A percentile compares a stretch with the other conserved stretches of the same genome.
Conservation (phyloP, 1,140 invertebrate species). For the Dufourea novaeangliae region DNA sequence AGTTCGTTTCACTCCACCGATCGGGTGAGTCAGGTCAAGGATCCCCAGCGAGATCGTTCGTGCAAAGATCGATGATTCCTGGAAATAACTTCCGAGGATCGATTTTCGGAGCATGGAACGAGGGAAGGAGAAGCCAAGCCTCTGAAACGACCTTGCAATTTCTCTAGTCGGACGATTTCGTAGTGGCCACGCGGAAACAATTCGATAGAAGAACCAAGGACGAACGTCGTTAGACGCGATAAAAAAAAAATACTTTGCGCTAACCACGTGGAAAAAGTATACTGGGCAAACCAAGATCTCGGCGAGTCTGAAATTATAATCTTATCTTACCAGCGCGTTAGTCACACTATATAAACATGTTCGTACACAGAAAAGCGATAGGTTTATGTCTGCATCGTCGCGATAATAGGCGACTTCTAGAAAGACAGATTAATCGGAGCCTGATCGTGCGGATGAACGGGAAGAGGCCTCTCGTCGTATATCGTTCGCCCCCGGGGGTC, state of each 20-base stretch:
- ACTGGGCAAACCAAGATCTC: constrained; percentile 47
- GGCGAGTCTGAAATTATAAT: constrained; percentile 52
- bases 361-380: constrained; percentile 33
- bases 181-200: no score
- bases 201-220: not conserved
- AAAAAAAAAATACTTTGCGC: constrained; percentile 10
- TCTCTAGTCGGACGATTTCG: no score
- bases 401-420: constrained; percentile 25
- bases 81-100: no score
- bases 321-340: constrained; percentile 56
- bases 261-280: constrained; percentile 20
- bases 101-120: no score
- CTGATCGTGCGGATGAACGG: no score
- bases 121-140: no score
- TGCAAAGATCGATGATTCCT: not conserved
- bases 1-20: constrained; percentile 25
- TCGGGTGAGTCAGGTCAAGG: constrained; percentile 50
- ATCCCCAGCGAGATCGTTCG: constrained; percentile 32
- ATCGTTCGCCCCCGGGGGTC: not conserved
- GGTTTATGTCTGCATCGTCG: constrained; percentile 40
- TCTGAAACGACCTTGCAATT: no score
- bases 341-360: constrained; percentile 54
- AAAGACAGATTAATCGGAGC: not conserved
- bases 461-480: not conserved
- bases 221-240: not conserved